Conservation (phyloP, 2,888 invertebrate species). For the Tipula lateralis region DNA sequence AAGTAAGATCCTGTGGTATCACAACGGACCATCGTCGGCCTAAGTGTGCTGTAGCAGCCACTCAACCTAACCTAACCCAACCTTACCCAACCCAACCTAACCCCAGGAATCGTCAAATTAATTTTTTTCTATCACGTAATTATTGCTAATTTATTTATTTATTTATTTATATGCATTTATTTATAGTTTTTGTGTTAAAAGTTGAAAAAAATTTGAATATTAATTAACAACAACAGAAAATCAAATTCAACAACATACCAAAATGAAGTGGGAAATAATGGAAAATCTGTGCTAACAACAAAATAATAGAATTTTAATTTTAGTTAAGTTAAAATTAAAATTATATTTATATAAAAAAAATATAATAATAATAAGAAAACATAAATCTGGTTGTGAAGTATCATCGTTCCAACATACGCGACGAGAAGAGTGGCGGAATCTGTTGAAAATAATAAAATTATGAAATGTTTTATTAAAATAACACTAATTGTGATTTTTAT, state of each 20-base stretch:
- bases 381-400: not conserved
- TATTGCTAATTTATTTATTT: not conserved
- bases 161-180: not conserved
- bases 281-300: not conserved
- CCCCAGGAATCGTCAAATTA: not conserved
- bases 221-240: not conserved
- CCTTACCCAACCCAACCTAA: too few species aligned
- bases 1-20: too few species aligned
- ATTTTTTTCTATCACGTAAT: not conserved
- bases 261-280: conserved; percentile 24
- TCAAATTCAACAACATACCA: not conserved
- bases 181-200: not conserved
- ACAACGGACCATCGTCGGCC: too few species aligned
- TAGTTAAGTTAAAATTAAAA: not conserved
- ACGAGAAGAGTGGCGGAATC: not conserved
- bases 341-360: not conserved
- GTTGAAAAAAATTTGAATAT: conserved; percentile 11
- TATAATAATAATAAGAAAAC: not conserved
- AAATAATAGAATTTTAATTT: conserved; percentile 20
- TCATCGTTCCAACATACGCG: not conserved
- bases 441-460: not conserved
- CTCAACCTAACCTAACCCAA: too few species aligned
- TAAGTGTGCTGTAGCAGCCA: too few species aligned
- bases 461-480: not conserved
- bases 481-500: conserved; percentile 19